phyloP scores from a whole-genome alignment of 2,113 vertebrate species.

The Entomyzon cyanotis region DNA sequence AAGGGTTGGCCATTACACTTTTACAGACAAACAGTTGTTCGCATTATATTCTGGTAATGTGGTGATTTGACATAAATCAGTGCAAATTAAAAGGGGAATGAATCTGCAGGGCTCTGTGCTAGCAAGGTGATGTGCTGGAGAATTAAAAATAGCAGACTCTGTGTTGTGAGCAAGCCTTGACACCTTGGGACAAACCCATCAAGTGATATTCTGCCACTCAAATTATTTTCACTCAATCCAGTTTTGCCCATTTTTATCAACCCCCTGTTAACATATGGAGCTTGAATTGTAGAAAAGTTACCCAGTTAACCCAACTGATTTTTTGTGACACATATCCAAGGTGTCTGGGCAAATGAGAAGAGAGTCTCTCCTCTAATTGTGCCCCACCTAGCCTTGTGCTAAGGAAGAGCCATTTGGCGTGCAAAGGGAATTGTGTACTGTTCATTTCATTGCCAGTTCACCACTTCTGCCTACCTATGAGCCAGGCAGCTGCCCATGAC shows the following conservation, averaged over 20 bases:
- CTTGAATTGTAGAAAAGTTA: not conserved
- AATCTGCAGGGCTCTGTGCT: not conserved
- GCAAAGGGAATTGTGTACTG: not conserved
- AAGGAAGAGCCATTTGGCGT: not conserved
- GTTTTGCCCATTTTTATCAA: not conserved
- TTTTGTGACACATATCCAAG: not conserved
- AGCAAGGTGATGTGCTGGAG: not conserved
- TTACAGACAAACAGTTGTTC: not conserved
- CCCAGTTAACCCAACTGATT: not conserved
- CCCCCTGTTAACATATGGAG: not conserved
- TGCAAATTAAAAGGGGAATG: not conserved
- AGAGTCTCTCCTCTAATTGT: not conserved
- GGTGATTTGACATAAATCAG: not conserved
- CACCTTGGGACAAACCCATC: not conserved
- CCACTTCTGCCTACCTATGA: not conserved
- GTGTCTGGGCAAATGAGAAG: not conserved
- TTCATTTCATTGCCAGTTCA: not conserved
- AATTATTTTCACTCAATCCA: not conserved
- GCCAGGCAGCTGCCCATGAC: not conserved
- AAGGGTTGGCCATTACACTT: not conserved
- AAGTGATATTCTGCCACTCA: not conserved
- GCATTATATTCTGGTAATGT: not conserved
- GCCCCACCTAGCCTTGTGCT: not conserved
- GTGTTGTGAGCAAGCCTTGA: not conserved
- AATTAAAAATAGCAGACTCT: not conserved